Conservation (phyloP, 2,113 vertebrate genomes). For the Prochilodus magdalenae region DNA sequence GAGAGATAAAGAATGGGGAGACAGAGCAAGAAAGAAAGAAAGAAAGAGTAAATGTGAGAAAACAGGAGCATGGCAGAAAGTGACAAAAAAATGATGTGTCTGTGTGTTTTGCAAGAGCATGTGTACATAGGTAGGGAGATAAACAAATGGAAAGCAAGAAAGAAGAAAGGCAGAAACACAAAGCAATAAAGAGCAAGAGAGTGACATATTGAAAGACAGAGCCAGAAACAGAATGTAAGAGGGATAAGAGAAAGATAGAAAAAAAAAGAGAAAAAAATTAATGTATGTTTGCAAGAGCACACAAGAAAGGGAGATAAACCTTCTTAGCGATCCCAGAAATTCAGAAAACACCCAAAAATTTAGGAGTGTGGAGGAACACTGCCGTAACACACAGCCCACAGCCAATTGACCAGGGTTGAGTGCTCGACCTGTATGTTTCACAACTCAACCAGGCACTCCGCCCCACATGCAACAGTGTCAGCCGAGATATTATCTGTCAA, state of each 20-base stretch:
- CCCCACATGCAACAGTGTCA: too few relatives aligned
- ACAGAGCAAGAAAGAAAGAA: neutral
- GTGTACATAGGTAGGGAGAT: neutral
- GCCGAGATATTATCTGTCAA: too few relatives aligned
- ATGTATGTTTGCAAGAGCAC: too few relatives aligned
- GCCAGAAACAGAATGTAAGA: neutral
- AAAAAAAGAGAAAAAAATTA: too few relatives aligned
- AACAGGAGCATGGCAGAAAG: constrained; percentile 10
- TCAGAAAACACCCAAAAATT: too few relatives aligned
- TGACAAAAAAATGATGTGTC: neutral
- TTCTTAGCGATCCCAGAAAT: too few relatives aligned
- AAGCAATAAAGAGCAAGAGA: neutral
- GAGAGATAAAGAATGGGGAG: neutral
- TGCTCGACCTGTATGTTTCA: neutral
- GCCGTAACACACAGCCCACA: constrained; percentile 9
- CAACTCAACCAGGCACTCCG: neutral
- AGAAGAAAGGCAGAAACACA: too few relatives aligned
- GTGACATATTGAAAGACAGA: too few relatives aligned
- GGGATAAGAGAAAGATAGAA: too few relatives aligned
- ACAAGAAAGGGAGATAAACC: too few relatives aligned
- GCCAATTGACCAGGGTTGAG: too few relatives aligned
- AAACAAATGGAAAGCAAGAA: neutral
- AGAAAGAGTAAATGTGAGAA: neutral
- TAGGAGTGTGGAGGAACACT: constrained; percentile 27
- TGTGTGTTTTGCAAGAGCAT: neutral